phyloP scores from a whole-genome alignment of 2,113 vertebrate species.

The Pelecanus crispus region DNA sequence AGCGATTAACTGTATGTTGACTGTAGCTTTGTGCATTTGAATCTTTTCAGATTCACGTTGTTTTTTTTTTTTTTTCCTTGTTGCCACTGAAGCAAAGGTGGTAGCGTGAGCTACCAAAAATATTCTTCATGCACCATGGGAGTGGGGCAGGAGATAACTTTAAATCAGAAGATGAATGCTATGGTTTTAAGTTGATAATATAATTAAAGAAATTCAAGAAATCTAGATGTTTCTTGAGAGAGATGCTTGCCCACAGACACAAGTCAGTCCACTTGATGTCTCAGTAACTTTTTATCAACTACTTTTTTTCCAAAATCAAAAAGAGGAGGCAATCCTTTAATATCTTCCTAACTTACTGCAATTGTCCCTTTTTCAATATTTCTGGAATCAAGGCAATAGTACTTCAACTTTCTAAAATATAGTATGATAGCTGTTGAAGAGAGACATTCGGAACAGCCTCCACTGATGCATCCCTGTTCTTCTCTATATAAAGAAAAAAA shows the following conservation, averaged over 20 bases:
- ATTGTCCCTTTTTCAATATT: neutral
- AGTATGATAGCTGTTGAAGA: neutral
- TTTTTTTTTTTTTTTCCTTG: neutral
- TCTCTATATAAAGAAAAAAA: neutral
- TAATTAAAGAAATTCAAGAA: neutral
- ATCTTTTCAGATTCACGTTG: neutral
- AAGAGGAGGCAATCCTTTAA: neutral
- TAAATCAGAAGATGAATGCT: neutral
- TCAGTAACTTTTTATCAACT: neutral
- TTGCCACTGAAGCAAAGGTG: neutral
- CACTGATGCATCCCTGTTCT: neutral
- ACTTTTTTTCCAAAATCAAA: neutral
- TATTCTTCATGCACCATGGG: neutral
- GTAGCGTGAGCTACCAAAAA: neutral
- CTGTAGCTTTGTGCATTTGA: neutral
- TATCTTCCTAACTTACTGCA: neutral
- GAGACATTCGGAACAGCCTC: neutral
- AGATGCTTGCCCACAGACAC: neutral
- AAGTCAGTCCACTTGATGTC: neutral
- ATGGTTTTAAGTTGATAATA: neutral
- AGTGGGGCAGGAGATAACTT: neutral
- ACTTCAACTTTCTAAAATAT: neutral
- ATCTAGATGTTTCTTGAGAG: neutral
- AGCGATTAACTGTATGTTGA: neutral
- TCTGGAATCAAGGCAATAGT: neutral